phyloP scores from a whole-genome alignment of 2,797 vertebrate species.

The Thalassophryne amazonica region DNA sequence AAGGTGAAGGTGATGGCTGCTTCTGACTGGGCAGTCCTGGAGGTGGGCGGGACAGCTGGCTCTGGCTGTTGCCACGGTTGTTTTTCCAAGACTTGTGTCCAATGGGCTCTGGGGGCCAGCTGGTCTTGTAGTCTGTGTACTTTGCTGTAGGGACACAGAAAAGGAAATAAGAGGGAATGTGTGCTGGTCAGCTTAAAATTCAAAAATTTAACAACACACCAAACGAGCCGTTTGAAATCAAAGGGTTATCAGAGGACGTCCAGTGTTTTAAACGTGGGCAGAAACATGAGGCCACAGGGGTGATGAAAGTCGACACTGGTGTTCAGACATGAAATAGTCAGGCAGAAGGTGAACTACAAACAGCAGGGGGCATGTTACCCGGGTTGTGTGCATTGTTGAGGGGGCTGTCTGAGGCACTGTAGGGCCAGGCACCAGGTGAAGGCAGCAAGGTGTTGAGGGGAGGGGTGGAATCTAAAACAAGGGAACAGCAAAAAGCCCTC shows the following conservation, averaged over 20 bases:
- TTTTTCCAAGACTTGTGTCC: constrained; percentile 99
- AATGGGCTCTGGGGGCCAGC: constrained; percentile 97
- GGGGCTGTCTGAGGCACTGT: constrained; percentile 99
- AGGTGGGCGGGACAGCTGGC: constrained; percentile 92
- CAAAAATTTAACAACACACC: background rate
- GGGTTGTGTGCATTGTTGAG: constrained; percentile 95
- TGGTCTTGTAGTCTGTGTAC: constrained; percentile 95
- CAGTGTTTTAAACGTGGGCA: too few species aligned
- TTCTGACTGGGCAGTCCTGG: constrained; percentile 93
- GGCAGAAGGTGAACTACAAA: too few species aligned
- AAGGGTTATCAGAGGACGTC: too few species aligned
- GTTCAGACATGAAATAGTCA: too few species aligned
- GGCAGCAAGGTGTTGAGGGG: constrained; percentile 99
- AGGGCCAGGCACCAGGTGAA: constrained; percentile 99
- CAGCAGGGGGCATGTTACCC: too few species aligned
- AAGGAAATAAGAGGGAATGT: background rate
- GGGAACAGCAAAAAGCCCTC: background rate
- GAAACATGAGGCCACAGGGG: too few species aligned
- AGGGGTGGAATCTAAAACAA: constrained; percentile 80
- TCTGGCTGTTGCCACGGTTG: constrained; percentile 88
- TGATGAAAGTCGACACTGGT: too few species aligned
- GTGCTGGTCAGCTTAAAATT: background rate
- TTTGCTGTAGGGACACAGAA: constrained; percentile 79
- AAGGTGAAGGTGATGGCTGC: constrained; percentile 87
- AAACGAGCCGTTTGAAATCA: too few species aligned